phyloP scores from a whole-genome alignment of 2,113 vertebrate genomes.

The Thymallus thymallus region DNA sequence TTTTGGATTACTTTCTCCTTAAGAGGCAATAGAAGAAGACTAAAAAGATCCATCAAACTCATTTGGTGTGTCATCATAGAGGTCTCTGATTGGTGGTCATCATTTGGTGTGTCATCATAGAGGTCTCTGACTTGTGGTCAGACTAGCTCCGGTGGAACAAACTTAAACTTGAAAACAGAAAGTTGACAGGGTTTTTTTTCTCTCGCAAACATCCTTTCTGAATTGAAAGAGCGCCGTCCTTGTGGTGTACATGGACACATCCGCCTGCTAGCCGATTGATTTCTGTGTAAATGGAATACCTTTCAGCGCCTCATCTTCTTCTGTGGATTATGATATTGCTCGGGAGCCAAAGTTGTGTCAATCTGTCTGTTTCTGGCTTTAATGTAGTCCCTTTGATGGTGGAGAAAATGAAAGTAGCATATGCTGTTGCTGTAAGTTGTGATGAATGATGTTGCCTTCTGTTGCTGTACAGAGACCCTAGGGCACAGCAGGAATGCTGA shows the following conservation, averaged over 20 bases:
- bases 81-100: too few relatives aligned
- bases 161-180: too few relatives aligned
- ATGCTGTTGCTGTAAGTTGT: constrained; percentile 54
- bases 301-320: constrained; percentile 16
- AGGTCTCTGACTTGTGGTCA: too few relatives aligned
- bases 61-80: too few relatives aligned
- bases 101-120: too few relatives aligned
- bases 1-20: too few relatives aligned
- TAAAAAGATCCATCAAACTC: too few relatives aligned
- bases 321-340: constrained; percentile 34
- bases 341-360: constrained; percentile 57
- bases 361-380: constrained; percentile 51
- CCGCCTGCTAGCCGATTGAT: neutral
- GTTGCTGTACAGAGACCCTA: constrained; percentile 45
- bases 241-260: neutral
- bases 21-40: too few relatives aligned
- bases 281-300: neutral
- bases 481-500: constrained; percentile 66
- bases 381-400: constrained; percentile 59
- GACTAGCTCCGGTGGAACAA: too few relatives aligned
- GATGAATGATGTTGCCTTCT: constrained; percentile 61
- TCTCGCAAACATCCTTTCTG: too few relatives aligned
- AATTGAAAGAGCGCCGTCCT: neutral
- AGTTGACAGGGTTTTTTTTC: too few relatives aligned
- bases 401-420: constrained; percentile 58